phyloP scores from a whole-genome alignment of 2,888 invertebrate species.

The Scaptodrosophila latifasciaeformis region DNA sequence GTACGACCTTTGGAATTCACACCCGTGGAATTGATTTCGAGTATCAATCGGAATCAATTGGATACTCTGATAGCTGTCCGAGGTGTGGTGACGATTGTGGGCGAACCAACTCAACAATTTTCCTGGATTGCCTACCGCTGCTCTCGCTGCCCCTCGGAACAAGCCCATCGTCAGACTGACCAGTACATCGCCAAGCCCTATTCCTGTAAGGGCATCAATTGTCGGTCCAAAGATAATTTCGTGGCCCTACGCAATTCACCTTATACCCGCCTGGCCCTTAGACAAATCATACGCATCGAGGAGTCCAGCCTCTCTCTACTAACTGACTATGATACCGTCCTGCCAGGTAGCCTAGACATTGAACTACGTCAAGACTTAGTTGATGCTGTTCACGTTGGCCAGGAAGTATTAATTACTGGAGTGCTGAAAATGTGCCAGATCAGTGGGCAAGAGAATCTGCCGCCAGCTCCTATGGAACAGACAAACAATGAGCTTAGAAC shows the following conservation, averaged over 20 bases:
- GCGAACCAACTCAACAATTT: conserved; percentile 83
- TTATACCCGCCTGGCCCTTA: conserved; percentile 84
- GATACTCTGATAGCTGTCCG: conserved; percentile 86
- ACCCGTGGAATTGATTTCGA: conserved; percentile 77
- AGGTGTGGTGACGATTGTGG: conserved; percentile 89
- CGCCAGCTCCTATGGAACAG: conserved; percentile 66
- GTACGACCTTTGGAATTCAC: conserved; percentile 80
- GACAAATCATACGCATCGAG: conserved; percentile 88
- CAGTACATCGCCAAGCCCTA: conserved; percentile 45
- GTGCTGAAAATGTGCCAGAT: conserved; percentile 83
- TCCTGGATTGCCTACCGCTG: conserved; percentile 83
- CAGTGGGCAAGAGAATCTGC: conserved; percentile 50
- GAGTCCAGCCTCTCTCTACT: conserved; percentile 77
- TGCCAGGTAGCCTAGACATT: conserved; percentile 86
- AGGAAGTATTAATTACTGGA: conserved; percentile 90
- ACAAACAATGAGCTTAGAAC: conserved; percentile 79
- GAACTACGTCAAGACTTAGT: conserved; percentile 90
- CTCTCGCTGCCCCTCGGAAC: conserved; percentile 73
- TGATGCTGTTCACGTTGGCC: conserved; percentile 89
- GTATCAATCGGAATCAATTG: conserved; percentile 73
- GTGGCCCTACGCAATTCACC: conserved; percentile 80
- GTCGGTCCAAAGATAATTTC: conserved; percentile 74
- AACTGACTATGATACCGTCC: conserved; percentile 80
- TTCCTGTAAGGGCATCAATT: conserved; percentile 53
- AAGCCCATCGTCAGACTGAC: conserved; percentile 79